phyloP scores from a whole-genome alignment of 1,140 invertebrate species.

The Drosophila lowei region DNA sequence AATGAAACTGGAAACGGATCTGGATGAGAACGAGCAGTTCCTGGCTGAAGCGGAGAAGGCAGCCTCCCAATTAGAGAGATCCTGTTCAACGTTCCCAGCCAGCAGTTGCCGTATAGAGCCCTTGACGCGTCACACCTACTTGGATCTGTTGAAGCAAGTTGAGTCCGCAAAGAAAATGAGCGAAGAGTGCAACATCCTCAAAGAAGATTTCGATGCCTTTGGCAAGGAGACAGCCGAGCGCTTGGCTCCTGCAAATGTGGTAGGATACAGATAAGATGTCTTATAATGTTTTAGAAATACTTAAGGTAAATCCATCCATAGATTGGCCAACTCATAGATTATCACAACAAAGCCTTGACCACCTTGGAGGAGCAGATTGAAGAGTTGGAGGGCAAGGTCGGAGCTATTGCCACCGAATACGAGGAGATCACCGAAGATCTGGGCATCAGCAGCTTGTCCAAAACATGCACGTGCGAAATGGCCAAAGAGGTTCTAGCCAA shows the following conservation, averaged over 20 bases:
- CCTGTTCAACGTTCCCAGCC: neutral
- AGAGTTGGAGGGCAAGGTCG: slow-evolving; percentile 2
- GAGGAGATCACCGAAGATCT: slow-evolving; percentile 9
- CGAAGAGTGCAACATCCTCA: slow-evolving; percentile 34
- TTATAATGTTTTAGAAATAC: neutral
- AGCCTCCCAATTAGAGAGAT: slow-evolving; percentile 11
- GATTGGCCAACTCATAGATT: slow-evolving; percentile 40
- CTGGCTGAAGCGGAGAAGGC: slow-evolving; percentile 29
- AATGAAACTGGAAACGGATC: slow-evolving; percentile 37
- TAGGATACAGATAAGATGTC: neutral
- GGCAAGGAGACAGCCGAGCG: neutral
- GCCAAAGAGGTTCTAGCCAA: neutral
- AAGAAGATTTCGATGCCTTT: slow-evolving; percentile 27
- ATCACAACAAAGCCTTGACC: slow-evolving; percentile 24
- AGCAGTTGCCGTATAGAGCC: neutral
- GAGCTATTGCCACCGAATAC: slow-evolving; percentile 3
- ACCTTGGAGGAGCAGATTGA: slow-evolving; percentile 36
- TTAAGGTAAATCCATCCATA: neutral
- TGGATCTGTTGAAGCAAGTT: slow-evolving; percentile 32
- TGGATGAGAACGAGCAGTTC: slow-evolving; percentile 36
- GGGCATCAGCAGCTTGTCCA: neutral
- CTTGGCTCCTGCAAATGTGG: slow-evolving; percentile 16
- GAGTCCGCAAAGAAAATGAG: slow-evolving; percentile 34
- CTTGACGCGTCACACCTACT: slow-evolving; percentile 13
- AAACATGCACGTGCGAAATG: slow-evolving; percentile 7